Evolutionary conservation across 2,888 invertebrate species (phyloP).

Genomic region (Saturnia pavonia): DNA sequence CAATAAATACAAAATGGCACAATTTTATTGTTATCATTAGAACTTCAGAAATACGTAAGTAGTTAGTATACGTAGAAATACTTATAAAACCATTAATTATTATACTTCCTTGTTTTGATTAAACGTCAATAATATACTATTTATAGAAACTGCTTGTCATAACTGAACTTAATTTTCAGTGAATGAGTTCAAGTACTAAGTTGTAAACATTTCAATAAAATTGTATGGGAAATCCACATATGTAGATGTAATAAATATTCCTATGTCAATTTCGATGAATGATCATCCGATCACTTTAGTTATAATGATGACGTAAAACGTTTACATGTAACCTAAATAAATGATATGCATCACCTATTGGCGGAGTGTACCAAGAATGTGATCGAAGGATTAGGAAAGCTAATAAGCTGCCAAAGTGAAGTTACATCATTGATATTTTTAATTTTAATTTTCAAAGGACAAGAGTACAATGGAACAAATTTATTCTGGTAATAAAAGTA

Average conservation of each 20-base stretch:
- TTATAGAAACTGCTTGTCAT: neutral
- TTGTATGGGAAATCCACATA: neutral
- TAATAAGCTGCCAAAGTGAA: neutral
- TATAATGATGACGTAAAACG: neutral
- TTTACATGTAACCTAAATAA: neutral
- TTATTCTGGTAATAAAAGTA: too few relatives aligned
- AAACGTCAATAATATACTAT: neutral
- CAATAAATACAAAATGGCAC: neutral
- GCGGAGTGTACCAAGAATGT: neutral
- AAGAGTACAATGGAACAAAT: too few relatives aligned
- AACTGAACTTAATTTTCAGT: neutral
- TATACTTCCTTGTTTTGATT: slow-evolving; percentile 5
- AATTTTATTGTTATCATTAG: neutral
- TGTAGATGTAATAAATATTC: neutral
- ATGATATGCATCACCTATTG: neutral
- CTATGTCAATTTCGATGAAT: slow-evolving; percentile 9
- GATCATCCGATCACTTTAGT: neutral
- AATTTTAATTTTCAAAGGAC: too few relatives aligned
- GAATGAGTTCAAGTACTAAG: neutral
- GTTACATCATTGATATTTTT: neutral
- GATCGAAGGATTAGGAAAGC: neutral
- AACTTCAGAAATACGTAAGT: neutral
- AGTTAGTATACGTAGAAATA: neutral
- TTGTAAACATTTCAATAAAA: neutral
- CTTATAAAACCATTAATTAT: neutral